These are phyloP conservation scores for Steatornis caripensis DNA, from an alignment of 2,113 vertebrate species.

Conservation along the genomic window DNA sequence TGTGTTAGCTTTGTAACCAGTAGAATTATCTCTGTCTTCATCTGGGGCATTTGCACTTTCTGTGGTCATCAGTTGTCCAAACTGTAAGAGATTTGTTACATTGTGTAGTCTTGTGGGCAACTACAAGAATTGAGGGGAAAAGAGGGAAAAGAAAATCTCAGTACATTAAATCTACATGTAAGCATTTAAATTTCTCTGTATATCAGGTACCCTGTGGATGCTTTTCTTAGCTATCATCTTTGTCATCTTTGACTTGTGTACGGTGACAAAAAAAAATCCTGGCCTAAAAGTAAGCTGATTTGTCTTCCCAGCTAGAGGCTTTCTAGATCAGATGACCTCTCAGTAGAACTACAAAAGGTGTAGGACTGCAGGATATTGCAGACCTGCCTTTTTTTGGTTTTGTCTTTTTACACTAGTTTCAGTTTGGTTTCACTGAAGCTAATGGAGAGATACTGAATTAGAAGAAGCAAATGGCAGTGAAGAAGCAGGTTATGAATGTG, in stretches of 20 bases:
- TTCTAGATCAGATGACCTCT: background rate
- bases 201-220: background rate
- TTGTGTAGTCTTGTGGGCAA: background rate
- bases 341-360: background rate
- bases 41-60: background rate
- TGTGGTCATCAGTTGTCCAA: conserved; percentile 30
- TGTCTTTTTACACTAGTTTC: background rate
- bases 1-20: background rate
- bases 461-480: background rate
- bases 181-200: background rate
- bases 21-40: background rate
- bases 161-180: background rate
- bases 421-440: background rate
- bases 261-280: background rate
- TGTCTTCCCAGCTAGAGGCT: background rate
- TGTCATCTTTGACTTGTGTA: background rate
- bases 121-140: background rate
- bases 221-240: background rate
- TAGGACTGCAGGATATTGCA: background rate
- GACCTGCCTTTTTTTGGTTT: background rate
- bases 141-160: background rate
- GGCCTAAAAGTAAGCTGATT: background rate
- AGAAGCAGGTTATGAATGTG: background rate
- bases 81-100: background rate
- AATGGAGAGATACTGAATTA: background rate